Evolutionary conservation across 2,113 vertebrate species (phyloP).

Genomic region (Perccottus glenii): DNA sequence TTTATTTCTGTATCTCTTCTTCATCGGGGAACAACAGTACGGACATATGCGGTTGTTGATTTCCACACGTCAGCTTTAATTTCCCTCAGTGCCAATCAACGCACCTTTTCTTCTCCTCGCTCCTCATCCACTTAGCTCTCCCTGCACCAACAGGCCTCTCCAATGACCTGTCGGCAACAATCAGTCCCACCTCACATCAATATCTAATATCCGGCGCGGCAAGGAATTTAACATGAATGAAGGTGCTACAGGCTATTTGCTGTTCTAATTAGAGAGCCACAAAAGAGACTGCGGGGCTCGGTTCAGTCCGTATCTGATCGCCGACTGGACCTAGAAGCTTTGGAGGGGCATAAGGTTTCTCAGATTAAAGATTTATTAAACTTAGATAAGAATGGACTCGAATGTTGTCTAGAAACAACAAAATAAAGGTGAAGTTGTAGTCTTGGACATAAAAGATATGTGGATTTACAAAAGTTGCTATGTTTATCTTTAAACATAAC

Average conservation of each 20-base stretch:
- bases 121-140: not conserved
- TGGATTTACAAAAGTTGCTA: too few relatives aligned
- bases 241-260: conserved; percentile 34
- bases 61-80: conserved; percentile 33
- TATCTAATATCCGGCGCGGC: conserved; percentile 34
- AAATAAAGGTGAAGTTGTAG: too few relatives aligned
- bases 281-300: conserved; percentile 30
- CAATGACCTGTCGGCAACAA: conserved; percentile 43
- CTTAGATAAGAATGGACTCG: not conserved
- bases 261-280: conserved; percentile 44
- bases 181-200: conserved; percentile 39
- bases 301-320: conserved; percentile 41
- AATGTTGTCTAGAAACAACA: not conserved
- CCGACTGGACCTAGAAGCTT: conserved; percentile 42
- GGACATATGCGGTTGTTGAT: conserved; percentile 15
- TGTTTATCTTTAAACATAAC: too few relatives aligned
- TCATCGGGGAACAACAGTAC: not conserved
- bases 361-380: conserved; percentile 41
- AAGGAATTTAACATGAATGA: conserved; percentile 30
- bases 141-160: conserved; percentile 7
- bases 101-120: not conserved
- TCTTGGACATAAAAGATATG: too few relatives aligned
- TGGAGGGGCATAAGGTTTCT: conserved; percentile 33
- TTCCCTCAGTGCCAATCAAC: conserved; percentile 31
- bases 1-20: not conserved